These are phyloP conservation scores for Heliconius eleuchia DNA, from an alignment of 1,140 invertebrate species.

Conservation along the genomic window DNA sequence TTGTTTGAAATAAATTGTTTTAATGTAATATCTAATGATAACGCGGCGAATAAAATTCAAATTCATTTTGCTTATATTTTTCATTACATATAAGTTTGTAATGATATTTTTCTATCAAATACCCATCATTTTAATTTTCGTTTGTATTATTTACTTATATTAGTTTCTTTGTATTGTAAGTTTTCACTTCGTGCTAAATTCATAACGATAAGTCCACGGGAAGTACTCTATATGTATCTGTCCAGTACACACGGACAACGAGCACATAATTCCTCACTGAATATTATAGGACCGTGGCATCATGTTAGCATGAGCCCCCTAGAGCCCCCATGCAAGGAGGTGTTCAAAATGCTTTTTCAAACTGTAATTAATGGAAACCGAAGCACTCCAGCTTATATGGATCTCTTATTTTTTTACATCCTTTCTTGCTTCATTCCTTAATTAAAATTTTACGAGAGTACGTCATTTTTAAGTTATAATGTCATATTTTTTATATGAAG, in stretches of 20 bases:
- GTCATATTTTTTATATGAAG: not conserved
- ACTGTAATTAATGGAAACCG: conserved; percentile 23
- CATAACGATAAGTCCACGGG: too few relatives aligned
- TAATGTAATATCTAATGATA: too few relatives aligned
- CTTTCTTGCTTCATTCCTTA: not conserved
- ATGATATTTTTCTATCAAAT: too few relatives aligned
- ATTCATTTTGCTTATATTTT: too few relatives aligned
- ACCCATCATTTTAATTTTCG: too few relatives aligned
- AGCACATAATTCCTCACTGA: conserved; percentile 20
- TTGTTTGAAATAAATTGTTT: too few relatives aligned
- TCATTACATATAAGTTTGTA: too few relatives aligned
- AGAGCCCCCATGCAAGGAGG: not conserved
- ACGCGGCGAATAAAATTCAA: too few relatives aligned
- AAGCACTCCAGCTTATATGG: conserved; percentile 17
- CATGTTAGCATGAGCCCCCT: not conserved
- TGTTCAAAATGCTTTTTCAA: conserved; percentile 23
- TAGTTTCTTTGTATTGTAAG: too few relatives aligned
- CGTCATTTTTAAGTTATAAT: not conserved
- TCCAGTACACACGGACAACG: conserved; percentile 7
- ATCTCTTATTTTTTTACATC: conserved; percentile 10
- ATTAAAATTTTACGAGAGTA: not conserved
- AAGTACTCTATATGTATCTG: not conserved
- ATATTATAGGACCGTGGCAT: conserved; percentile 20
- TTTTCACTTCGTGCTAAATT: too few relatives aligned
- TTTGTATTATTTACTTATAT: too few relatives aligned